Percentiles rank a stretch among this genome's conserved stretches.
Evolutionary conservation across 2,888 invertebrate species (phyloP).

Genomic region (Aleiodes leptofemur): DNA sequence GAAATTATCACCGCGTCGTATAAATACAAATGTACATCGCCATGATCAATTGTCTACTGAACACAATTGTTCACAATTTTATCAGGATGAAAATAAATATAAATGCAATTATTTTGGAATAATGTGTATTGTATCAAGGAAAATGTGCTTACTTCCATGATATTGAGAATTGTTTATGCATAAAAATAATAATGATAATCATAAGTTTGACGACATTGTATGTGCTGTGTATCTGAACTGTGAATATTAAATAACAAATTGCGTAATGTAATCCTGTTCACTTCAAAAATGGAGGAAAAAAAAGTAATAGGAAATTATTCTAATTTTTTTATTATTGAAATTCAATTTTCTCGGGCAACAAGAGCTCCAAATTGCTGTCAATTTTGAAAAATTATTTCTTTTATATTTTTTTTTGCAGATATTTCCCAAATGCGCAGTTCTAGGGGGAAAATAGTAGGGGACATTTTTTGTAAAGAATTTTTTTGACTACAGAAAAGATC

Average conservation of each 20-base stretch:
- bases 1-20: too few species aligned
- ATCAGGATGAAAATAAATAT: neutral
- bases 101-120: conserved; percentile 12
- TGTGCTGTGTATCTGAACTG: conserved; percentile 51
- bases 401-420: too few species aligned
- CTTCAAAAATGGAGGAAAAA: neutral
- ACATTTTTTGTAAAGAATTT: too few species aligned
- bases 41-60: neutral
- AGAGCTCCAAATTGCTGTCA: too few species aligned
- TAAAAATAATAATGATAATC: conserved; percentile 4
- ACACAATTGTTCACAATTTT: neutral
- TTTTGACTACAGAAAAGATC: too few species aligned
- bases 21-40: neutral
- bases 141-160: neutral
- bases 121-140: conserved; percentile 29
- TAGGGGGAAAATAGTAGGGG: too few species aligned
- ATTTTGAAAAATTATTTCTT: too few species aligned
- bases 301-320: neutral
- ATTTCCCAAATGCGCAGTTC: too few species aligned
- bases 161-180: conserved; percentile 10
- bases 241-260: conserved; percentile 50
- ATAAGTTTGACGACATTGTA: conserved; percentile 34
- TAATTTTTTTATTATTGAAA: too few species aligned
- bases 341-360: too few species aligned
- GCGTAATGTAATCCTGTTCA: conserved; percentile 22